Evolutionary conservation across 2,113 vertebrate species (phyloP).

Genomic region (Elephantulus edwardii): DNA sequence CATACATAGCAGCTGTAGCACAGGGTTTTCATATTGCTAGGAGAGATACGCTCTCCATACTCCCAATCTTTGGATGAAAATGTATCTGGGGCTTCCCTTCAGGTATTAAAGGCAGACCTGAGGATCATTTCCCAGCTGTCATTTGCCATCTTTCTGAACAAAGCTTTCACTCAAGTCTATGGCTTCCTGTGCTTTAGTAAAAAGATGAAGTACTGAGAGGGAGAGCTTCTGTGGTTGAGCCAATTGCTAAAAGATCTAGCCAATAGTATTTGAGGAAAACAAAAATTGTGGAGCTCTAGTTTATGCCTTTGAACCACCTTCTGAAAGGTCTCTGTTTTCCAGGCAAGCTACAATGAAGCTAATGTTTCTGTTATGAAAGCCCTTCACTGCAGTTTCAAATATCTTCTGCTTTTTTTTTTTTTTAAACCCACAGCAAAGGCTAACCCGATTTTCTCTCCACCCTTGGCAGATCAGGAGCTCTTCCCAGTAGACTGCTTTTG

Average conservation of each 20-base stretch:
- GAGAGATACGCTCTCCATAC: not conserved
- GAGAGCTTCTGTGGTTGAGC: not conserved
- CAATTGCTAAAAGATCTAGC: not conserved
- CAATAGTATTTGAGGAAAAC: not conserved
- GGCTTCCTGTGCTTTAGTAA: constrained; percentile 39
- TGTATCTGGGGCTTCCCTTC: constrained; percentile 12
- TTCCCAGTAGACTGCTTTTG: not conserved
- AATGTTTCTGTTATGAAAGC: constrained; percentile 71
- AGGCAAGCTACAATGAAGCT: constrained; percentile 51
- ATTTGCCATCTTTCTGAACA: constrained; percentile 58
- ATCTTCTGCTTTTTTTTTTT: constrained; percentile 13
- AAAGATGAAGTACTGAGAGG: not conserved
- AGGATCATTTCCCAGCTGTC: constrained; percentile 35
- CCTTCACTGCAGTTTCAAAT: constrained; percentile 52
- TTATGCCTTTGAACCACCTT: constrained; percentile 51
- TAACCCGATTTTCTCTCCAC: not conserved
- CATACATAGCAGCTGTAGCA: not conserved
- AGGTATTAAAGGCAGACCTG: not conserved
- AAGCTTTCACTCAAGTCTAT: constrained; percentile 34
- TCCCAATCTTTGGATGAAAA: not conserved
- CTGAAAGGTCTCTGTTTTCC: constrained; percentile 65
- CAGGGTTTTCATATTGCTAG: constrained; percentile 9
- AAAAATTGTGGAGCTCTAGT: constrained; percentile 39
- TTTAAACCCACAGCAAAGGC: constrained; percentile 56
- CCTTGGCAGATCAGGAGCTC: not conserved